Evolutionary conservation across 92 coral and sea anemone genomes (phyloP), one percentile per base, ranked within the genome.

Genomic region (Actinostola sp.): DNA sequence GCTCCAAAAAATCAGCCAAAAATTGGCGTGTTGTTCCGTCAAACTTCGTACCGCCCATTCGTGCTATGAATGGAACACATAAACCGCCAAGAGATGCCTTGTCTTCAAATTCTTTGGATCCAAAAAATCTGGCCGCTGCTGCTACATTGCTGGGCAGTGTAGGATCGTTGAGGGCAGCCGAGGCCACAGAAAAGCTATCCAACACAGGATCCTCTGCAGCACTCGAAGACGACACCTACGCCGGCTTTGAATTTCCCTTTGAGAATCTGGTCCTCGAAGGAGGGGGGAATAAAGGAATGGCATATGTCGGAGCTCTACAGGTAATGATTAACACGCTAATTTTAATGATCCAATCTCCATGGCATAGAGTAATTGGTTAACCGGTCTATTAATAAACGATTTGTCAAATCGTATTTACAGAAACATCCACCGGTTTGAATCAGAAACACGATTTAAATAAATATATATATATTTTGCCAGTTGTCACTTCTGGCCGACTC

Each of bases 221-320:
- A 3, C 73, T 70, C 10, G 96, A 89, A 28, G 84, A 86, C 50
- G 97, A 87, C 1, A 13, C 67, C 14, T 86, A 83, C 53, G 59
- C 70, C 26, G 88, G 85, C 1, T 77, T 34, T 48, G 76, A 79
- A 4, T 95, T 91, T 57, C 87, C 84, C 19, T 95, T 95, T 49
- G 99, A 95, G 67, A 95, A 95, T 64, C 66, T 95, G 32, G 95
- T 95, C 39, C 91, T 95, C 51, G 99, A 95, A 83, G 99, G 99
- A 6, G 99, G 99, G 5, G 99, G 99, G 8, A 92, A 81, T 51
- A 95, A 95, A 65, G 99, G 99, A 31, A 95, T 95, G 99, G 99
- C 99, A 0, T 95, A 95, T 56, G 99, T 95, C 3, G 99, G 99
- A 17, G 99, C 87, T 0, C 77, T 95, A 33, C 96, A 95, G 99